Evolutionary conservation across 2,113 vertebrate species (phyloP).

Genomic region (Laticauda colubrina): DNA sequence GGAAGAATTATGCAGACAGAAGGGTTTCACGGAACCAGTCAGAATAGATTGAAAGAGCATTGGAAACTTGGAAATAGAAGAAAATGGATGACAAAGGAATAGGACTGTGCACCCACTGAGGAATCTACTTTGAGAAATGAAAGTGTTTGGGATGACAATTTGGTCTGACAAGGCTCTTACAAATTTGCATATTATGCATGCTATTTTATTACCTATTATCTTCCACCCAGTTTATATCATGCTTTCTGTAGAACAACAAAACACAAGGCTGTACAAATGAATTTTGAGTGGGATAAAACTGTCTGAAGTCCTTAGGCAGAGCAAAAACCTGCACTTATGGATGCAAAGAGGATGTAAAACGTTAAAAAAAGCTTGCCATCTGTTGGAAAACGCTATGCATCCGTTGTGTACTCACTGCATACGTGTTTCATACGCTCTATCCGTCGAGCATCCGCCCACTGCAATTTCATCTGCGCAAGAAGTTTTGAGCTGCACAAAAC

Average conservation of each 20-base stretch:
- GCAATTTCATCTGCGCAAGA: no score
- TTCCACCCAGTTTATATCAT: background rate
- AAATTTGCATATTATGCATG: background rate
- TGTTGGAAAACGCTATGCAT: no score
- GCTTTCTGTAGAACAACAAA: background rate
- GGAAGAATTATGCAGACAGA: background rate
- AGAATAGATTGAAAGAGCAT: background rate
- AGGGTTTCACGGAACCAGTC: background rate
- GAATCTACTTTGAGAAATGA: background rate
- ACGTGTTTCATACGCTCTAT: no score
- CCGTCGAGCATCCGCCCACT: no score
- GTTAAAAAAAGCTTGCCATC: no score
- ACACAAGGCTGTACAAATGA: background rate
- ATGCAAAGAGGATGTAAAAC: no score
- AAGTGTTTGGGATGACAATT: background rate
- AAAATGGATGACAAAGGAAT: background rate
- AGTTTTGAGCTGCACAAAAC: no score
- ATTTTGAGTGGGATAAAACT: background rate
- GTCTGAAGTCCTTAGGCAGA: background rate
- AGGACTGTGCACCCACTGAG: background rate
- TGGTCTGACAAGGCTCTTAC: background rate
- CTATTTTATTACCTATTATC: background rate
- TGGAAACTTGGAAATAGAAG: background rate
- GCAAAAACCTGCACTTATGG: background rate
- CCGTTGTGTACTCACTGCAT: no score